Evolutionary conservation across 2,113 vertebrate species (phyloP), one percentile per base, ranked within the genome.

Genomic region (Myotis davidii): DNA sequence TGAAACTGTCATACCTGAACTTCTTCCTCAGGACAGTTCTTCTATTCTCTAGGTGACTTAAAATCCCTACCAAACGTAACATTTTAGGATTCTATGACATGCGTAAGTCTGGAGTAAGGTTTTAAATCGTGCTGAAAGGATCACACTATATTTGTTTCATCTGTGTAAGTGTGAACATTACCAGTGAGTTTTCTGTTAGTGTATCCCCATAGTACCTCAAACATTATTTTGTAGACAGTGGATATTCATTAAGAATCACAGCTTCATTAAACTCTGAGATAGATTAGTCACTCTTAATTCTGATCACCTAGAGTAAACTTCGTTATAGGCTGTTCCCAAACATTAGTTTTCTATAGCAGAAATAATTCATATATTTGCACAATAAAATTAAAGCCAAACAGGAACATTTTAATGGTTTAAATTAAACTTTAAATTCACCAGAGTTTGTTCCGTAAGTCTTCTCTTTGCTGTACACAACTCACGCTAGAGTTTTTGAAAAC

Each of bases 231-330:
- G 29, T 20, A 90, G 13, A 70, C 8, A 56, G n/a, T 50, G 37
- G 54, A 94, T 32, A 77, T 3, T n/a, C 52, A 88, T 48, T 83
- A 90, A 96, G 67, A 81, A 86, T 52, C 72, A 93, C 0, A 87
- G 42, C 10, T 25, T 93, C 20, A 74, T 85, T 74, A 91, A 70
- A 79, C 67, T 45, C 76, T 18, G n/a, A 93, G 34, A 70, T 13
- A 93, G 37, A 82, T 52, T 25, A 88, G 70, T 65, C 74, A 79
- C 73, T 95, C 74, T 89, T 79, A 86, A 67, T 85, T 93, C 59
- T 86, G 42, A 67, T 27, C 32, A 77, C 84, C 81, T 69, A 88
- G 25, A 39, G 9, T 45, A 90, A 73, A 90, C 42, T 83, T 27
- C 52, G 61, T 74, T 86, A 85, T 29, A 67, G 20, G n/a, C 65